Conservation (phyloP, 2,888 invertebrate species). For the Atherix ibis region DNA sequence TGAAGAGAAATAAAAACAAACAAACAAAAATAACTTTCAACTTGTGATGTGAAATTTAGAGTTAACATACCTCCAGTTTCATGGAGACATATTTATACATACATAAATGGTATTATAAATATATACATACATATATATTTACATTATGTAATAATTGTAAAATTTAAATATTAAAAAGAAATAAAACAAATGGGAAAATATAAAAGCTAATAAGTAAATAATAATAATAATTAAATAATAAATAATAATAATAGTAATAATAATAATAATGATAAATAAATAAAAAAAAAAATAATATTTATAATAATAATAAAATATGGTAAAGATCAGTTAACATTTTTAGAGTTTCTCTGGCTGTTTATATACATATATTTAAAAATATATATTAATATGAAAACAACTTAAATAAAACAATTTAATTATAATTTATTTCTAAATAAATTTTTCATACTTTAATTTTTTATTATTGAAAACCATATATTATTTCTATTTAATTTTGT, state of each 20-base stretch:
- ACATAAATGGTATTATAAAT: constrained; percentile 8
- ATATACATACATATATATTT: constrained; percentile 8
- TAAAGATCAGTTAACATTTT: constrained; percentile 16
- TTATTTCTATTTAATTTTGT: no score
- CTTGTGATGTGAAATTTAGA: constrained; percentile 35
- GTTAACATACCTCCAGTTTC: constrained; percentile 33
- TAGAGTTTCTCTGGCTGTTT: constrained; percentile 15
- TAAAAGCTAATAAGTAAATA: constrained; percentile 2
- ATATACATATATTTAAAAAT: constrained; percentile 7
- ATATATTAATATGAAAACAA: constrained; percentile 1
- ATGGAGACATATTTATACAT: constrained; percentile 20
- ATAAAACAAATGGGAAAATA: constrained; percentile 7
- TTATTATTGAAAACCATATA: background rate
- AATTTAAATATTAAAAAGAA: constrained; percentile 7
- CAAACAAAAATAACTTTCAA: constrained; percentile 18
- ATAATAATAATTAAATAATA: constrained; percentile 2
- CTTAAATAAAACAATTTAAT: constrained; percentile 2
- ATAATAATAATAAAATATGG: constrained; percentile 4
- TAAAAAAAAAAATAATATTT: constrained; percentile 7
- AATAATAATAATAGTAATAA: background rate
- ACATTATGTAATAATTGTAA: constrained; percentile 2
- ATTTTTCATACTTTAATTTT: background rate
- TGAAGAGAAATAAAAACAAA: constrained; percentile 5
- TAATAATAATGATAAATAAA: background rate
- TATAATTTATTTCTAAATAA: constrained; percentile 1